Percentiles rank a stretch among this genome's conserved stretches.
Evolutionary conservation across 23 tunicate genomes (phyloP).

Genomic region (Botrylloides violaceus): DNA sequence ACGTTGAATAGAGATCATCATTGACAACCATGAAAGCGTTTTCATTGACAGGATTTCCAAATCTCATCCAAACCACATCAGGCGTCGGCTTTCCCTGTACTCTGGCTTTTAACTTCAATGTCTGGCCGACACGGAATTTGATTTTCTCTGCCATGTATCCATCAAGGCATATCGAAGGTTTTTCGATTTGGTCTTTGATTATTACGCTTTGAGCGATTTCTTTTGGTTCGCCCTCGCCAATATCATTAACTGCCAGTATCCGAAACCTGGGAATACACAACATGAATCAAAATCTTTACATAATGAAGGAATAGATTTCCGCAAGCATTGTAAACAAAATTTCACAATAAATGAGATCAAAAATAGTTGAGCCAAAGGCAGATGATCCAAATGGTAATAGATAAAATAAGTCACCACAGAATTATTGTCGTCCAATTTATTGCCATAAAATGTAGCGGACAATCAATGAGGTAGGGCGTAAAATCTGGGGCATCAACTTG

Average conservation of each 20-base stretch:
- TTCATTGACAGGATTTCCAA: conserved; percentile 37
- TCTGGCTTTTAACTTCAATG: conserved; percentile 60
- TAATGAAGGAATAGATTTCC: no score
- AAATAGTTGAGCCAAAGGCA: no score
- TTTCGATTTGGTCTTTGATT: conserved; percentile 63
- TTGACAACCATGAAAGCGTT: background rate
- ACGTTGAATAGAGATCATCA: conserved; percentile 5
- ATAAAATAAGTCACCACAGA: no score
- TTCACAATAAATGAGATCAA: no score
- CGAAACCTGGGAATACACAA: conserved; percentile 29
- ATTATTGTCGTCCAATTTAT: no score
- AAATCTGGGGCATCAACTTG: no score
- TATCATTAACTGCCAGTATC: conserved; percentile 64
- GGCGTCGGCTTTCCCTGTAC: conserved; percentile 77
- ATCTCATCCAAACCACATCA: conserved; percentile 68
- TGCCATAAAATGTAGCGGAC: no score
- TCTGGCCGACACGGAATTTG: conserved; percentile 79
- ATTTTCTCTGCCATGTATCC: conserved; percentile 46
- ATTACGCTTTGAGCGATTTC: conserved; percentile 41
- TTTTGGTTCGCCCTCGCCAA: conserved; percentile 71
- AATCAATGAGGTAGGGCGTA: no score
- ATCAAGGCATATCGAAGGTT: conserved; percentile 56
- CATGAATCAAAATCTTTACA: no score
- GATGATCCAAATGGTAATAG: no score
- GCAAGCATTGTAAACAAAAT: no score